These are phyloP conservation scores for Sternarchorhynchus goeldii DNA, from an alignment of 2,797 vertebrate genomes.

Conservation along the genomic window DNA sequence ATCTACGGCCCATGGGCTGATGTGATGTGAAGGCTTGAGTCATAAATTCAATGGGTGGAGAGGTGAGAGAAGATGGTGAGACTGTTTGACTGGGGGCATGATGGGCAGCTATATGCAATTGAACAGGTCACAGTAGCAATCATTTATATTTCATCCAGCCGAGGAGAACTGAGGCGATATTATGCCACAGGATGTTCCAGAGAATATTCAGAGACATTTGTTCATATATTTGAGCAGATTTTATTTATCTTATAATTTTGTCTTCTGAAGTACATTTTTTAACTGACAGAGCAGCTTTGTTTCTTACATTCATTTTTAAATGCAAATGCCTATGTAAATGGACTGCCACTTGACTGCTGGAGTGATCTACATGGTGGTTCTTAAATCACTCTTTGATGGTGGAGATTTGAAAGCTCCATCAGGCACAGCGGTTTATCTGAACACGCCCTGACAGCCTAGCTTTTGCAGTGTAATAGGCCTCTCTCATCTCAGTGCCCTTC, in stretches of 20 bases:
- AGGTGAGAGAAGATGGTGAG: conserved; percentile 7
- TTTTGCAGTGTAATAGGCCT: conserved; percentile 8
- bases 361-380: conserved; percentile 8
- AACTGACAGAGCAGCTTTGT: neutral
- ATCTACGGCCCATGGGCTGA: conserved; percentile 33
- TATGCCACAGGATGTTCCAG: too few relatives aligned
- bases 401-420: neutral
- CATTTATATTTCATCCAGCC: conserved; percentile 12
- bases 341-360: neutral
- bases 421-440: conserved; percentile 5
- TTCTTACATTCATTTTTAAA: neutral
- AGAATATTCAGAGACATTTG: too few relatives aligned
- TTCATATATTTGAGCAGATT: too few relatives aligned
- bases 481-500: conserved; percentile 38
- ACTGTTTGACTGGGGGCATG: conserved; percentile 18
- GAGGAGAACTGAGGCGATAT: too few relatives aligned
- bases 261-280: neutral
- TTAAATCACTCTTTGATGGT: neutral
- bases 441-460: conserved; percentile 1
- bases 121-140: conserved; percentile 5
- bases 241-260: too few relatives aligned
- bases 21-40: conserved; percentile 23
- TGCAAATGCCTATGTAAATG: neutral
- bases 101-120: conserved; percentile 16
- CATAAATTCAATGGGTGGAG: neutral